Base-by-base conservation (phyloP, 2,113 vertebrate genomes). In the Hiodon alosoides region DNA sequence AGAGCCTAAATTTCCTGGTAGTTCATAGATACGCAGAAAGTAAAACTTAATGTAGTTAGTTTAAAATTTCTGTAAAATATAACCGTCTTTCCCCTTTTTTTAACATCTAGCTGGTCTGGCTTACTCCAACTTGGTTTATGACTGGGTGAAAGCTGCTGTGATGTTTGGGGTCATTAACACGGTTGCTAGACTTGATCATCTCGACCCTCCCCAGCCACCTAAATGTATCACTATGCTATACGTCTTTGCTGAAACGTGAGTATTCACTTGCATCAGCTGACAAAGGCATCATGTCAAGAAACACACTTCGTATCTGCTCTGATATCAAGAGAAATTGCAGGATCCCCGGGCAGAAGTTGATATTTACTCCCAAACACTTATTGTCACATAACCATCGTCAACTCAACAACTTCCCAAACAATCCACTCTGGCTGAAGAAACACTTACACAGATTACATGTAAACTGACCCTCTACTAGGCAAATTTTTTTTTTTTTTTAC, bases 171-270 rank as follows among this genome's bases (percentile, higher is more conserved):
- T 99, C 8, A 93, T 90, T 82, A 98, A 96, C 89, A 98, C 95
- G 0, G 93, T 99, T 0, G 88, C 97, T 0, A 93, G 90, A 54
- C 90, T 99, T 51, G 97, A 98, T 83, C 95, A 99, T 83, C 80
- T 99, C 79, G 95, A 99, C 75, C 97, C 97, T 0, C 97, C 97
- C 1, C 91, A 93, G 85, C 94, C 95, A 0, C 97, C 97, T 0
- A 99, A 99, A 80, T 99, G 97, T 83, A 98, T 99, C 89, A 99
- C 97, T 4, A 94, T 94, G 81, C 94, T 99, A 79, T 99, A 99
- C 0, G 90, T 98, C 85, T 99, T 99, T 0, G 89, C 94, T 0
- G 97, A 99, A 90, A 98, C 97, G 97, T 99, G 91, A 88, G 97
- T 92, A 60, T 0, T 5, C 7, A 50, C 7, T 57, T 13, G 4